Conservation (phyloP, 2,797 vertebrate species). For the Parauchenoglanis ngamensis region DNA sequence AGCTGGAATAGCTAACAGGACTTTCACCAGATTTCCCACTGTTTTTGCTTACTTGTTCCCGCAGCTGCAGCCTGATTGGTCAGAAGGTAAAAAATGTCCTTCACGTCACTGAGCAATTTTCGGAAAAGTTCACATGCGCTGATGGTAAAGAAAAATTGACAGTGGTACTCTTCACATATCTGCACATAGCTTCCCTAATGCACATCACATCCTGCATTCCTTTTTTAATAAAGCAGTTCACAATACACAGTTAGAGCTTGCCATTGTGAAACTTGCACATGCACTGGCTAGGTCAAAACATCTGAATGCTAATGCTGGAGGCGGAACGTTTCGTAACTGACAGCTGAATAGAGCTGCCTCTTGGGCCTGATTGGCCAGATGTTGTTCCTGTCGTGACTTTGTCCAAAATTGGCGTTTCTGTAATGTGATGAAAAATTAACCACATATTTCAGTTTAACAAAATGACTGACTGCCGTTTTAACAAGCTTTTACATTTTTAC, state of each 20-base stretch:
- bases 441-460: not conserved
- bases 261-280: not conserved
- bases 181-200: not conserved
- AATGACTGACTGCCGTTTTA: not conserved
- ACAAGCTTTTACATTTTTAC: not conserved
- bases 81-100: not conserved
- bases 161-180: too few species aligned
- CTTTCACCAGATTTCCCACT: not conserved
- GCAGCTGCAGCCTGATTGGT: not conserved
- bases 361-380: not conserved
- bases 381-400: not conserved
- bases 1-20: not conserved
- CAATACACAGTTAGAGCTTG: not conserved
- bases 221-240: not conserved
- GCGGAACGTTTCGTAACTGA: not conserved
- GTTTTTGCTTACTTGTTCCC: too few species aligned
- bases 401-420: not conserved
- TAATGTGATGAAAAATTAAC: not conserved
- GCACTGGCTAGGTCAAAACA: not conserved
- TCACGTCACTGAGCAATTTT: not conserved
- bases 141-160: not conserved
- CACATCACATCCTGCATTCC: not conserved
- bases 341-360: not conserved
- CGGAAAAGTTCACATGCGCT: not conserved
- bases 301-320: not conserved